phyloP scores from a whole-genome alignment of 2,888 invertebrate genomes.

The Microchrysa polita region DNA sequence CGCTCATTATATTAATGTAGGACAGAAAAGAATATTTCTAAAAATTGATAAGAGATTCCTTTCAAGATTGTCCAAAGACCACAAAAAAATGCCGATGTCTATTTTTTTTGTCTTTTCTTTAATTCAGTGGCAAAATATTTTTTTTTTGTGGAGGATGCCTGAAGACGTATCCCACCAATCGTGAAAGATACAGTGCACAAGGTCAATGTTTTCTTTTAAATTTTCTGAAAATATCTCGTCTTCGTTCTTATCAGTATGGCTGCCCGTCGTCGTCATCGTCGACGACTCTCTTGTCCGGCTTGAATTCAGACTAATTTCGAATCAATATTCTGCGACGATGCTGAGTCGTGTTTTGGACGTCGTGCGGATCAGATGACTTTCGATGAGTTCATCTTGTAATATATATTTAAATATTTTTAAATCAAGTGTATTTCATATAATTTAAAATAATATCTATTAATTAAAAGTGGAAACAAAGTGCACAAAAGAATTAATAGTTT shows the following conservation, averaged over 20 bases:
- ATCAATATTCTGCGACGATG: constrained; percentile 16
- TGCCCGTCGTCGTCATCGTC: not conserved
- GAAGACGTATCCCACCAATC: not conserved
- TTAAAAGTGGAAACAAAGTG: not conserved
- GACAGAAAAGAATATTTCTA: too few species aligned
- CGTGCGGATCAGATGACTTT: constrained; percentile 25
- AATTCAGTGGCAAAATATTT: too few species aligned
- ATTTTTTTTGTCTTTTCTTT: too few species aligned
- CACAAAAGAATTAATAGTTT: not conserved
- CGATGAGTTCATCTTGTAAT: constrained; percentile 21
- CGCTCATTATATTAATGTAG: too few species aligned
- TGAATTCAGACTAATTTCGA: not conserved
- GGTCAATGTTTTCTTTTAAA: constrained; percentile 39
- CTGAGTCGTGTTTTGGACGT: constrained; percentile 31
- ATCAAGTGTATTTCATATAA: not conserved
- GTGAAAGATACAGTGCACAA: constrained; percentile 22
- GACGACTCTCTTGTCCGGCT: too few species aligned
- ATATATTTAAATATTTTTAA: not conserved
- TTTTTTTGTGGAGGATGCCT: too few species aligned
- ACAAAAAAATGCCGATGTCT: too few species aligned
- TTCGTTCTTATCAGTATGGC: constrained; percentile 29
- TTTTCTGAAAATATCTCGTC: constrained; percentile 21
- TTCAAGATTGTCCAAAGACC: too few species aligned
- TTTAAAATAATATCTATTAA: not conserved
- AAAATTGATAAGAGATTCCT: too few species aligned